Conservation (phyloP, 2,113 vertebrate genomes). For the Ariopsis seemanni region DNA sequence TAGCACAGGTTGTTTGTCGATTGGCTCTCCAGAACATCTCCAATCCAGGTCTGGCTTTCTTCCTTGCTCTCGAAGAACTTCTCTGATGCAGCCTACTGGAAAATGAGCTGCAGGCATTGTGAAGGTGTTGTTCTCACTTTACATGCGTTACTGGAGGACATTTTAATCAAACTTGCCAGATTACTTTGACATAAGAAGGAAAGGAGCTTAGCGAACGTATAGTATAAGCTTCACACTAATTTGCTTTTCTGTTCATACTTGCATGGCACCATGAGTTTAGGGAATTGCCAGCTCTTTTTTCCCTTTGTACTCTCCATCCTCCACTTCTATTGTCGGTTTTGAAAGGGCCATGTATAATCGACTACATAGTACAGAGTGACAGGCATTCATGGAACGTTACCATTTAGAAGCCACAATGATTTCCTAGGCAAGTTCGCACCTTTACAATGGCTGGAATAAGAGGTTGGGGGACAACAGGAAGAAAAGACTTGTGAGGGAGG, state of each 20-base stretch:
- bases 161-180: slow-evolving; percentile 45
- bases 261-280: slow-evolving; percentile 4
- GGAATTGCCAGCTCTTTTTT: not conserved
- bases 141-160: slow-evolving; percentile 28
- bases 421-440: slow-evolving; percentile 40
- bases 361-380: slow-evolving; percentile 15
- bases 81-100: slow-evolving; percentile 38
- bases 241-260: slow-evolving; percentile 41
- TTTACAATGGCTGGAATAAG: slow-evolving; percentile 29
- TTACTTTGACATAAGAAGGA: slow-evolving; percentile 27
- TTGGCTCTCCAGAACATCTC: slow-evolving; percentile 34
- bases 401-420: slow-evolving; percentile 24
- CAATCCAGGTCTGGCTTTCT: slow-evolving; percentile 25
- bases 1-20: slow-evolving; percentile 13
- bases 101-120: slow-evolving; percentile 45
- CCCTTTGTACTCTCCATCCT: not conserved
- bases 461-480: not conserved
- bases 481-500: slow-evolving; percentile 13
- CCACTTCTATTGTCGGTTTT: slow-evolving; percentile 6
- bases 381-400: slow-evolving; percentile 16
- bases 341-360: slow-evolving; percentile 22
- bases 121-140: slow-evolving; percentile 45
- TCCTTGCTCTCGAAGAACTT: slow-evolving; percentile 2
- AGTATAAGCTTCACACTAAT: slow-evolving; percentile 37
- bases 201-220: slow-evolving; percentile 46